Evolutionary conservation across 2,797 vertebrate species (phyloP).

Genomic region (Astyanax mexicanus): DNA sequence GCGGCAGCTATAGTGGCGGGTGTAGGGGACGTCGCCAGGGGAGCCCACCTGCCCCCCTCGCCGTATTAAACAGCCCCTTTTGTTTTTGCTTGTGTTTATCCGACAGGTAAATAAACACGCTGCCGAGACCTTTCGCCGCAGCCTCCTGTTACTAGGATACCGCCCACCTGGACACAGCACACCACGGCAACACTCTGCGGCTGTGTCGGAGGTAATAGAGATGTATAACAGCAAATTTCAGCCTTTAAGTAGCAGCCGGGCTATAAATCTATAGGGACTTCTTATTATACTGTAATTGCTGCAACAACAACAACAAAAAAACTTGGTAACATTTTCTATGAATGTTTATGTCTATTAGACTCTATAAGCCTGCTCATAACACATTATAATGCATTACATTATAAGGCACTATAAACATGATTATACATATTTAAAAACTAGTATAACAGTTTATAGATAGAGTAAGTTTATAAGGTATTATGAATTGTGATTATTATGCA

Average conservation of each 20-base stretch:
- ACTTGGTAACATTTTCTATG: too few relatives aligned
- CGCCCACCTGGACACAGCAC: neutral
- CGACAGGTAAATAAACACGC: constrained; percentile 15
- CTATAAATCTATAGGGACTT: neutral
- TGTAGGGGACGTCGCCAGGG: neutral
- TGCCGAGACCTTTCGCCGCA: neutral
- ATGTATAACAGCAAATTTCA: constrained; percentile 2
- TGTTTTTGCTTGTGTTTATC: constrained; percentile 38
- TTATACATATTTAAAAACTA: too few relatives aligned
- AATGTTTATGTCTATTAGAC: too few relatives aligned
- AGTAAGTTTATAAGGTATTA: too few relatives aligned
- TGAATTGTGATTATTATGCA: too few relatives aligned
- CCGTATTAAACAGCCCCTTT: neutral
- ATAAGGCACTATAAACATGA: too few relatives aligned
- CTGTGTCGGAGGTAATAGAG: constrained; percentile 8
- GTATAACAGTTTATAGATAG: too few relatives aligned
- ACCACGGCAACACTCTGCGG: neutral
- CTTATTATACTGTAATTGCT: neutral
- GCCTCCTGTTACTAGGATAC: constrained; percentile 42
- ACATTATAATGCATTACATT: too few relatives aligned
- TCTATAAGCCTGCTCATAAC: too few relatives aligned
- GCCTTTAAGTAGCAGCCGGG: neutral
- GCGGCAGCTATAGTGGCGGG: neutral
- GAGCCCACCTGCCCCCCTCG: neutral
- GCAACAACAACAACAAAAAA: neutral